Conservation (phyloP, 2,888 invertebrate species). For the Malacosoma neustria region DNA sequence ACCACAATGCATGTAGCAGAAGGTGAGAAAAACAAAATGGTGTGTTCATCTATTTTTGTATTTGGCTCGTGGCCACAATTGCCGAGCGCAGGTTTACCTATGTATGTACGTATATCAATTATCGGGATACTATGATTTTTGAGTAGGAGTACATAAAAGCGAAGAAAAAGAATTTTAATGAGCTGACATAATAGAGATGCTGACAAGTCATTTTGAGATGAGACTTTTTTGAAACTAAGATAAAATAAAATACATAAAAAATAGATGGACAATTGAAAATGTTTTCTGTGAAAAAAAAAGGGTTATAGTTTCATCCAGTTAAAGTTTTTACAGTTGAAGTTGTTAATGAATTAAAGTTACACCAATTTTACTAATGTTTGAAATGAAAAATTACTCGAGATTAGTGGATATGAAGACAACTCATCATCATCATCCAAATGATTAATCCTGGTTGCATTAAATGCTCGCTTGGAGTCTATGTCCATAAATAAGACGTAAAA, state of each 20-base stretch:
- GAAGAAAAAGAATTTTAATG: conserved; percentile 25
- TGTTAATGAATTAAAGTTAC: too few relatives aligned
- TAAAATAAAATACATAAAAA: not conserved
- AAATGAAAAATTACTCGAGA: too few relatives aligned
- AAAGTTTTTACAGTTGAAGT: too few relatives aligned
- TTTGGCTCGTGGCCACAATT: conserved; percentile 48
- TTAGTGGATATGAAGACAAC: too few relatives aligned
- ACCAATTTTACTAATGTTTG: too few relatives aligned
- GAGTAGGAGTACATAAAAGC: conserved; percentile 26
- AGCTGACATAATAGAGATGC: conserved; percentile 2
- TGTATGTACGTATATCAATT: conserved; percentile 53
- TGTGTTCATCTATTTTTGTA: conserved; percentile 46
- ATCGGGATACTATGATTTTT: conserved; percentile 33
- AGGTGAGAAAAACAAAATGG: conserved; percentile 54
- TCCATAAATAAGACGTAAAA: too few relatives aligned
- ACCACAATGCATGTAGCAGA: conserved; percentile 47
- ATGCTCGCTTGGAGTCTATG: too few relatives aligned
- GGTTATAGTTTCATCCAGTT: too few relatives aligned
- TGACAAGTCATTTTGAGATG: not conserved
- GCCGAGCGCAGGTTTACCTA: conserved; percentile 40
- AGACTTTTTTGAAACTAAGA: not conserved
- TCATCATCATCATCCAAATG: too few relatives aligned
- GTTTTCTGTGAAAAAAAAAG: too few relatives aligned
- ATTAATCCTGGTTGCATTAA: too few relatives aligned
- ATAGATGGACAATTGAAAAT: not conserved